These are phyloP conservation scores for Agonopterix heracliana DNA, from an alignment of 2,888 invertebrate species.

Conservation along the genomic window DNA sequence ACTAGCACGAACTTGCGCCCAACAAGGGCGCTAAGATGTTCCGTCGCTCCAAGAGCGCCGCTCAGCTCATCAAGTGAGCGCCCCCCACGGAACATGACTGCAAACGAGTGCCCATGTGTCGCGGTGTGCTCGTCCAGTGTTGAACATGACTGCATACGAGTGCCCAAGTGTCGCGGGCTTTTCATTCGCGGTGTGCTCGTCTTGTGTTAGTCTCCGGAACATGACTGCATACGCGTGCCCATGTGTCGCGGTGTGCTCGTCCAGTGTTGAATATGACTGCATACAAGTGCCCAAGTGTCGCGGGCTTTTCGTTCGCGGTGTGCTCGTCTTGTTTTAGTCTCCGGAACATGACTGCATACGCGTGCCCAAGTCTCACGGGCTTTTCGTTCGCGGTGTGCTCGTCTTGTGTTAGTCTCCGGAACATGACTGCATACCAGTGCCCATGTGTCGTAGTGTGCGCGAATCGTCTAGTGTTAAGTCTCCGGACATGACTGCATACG, in stretches of 20 bases:
- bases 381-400: not conserved
- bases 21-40: constrained; percentile 73
- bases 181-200: constrained; percentile 35
- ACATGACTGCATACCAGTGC: not conserved
- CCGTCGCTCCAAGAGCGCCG: constrained; percentile 75
- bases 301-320: no score
- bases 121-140: not conserved
- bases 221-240: not conserved
- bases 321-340: constrained; percentile 62
- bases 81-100: constrained; percentile 1
- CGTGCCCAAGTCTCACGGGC: not conserved
- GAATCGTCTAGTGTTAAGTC: constrained; percentile 66
- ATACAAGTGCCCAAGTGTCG: no score
- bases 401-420: not conserved
- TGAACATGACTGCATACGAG: not conserved
- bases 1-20: constrained; percentile 74
- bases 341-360: not conserved
- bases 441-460: constrained; percentile 17
- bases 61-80: constrained; percentile 71
- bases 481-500: not conserved
- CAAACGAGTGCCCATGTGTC: not conserved
- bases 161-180: no score
- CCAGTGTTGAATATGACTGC: not conserved
- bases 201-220: constrained; percentile 44
- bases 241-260: not conserved